phyloP scores from a whole-genome alignment of 2,797 vertebrate genomes.

The Pangasius krempfi region DNA sequence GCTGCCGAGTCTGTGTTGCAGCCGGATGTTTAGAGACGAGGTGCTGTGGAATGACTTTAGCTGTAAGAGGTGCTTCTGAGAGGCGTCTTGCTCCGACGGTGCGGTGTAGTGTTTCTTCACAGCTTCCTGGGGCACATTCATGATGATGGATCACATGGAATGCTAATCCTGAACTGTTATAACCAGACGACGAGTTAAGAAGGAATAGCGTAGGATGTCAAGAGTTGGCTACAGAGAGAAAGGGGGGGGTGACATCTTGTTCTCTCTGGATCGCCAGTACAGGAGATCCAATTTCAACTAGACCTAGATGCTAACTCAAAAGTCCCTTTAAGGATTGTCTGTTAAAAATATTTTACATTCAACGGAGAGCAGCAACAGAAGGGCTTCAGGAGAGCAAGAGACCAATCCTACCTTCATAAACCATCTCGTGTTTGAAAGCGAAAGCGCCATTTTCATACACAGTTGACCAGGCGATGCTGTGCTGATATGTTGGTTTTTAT shows the following conservation, averaged over 20 bases:
- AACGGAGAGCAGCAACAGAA: neutral
- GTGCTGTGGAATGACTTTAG: slow-evolving; percentile 28
- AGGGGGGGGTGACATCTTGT: neutral
- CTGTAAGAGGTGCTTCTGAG: slow-evolving; percentile 3
- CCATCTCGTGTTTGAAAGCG: neutral
- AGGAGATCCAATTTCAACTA: slow-evolving; percentile 6
- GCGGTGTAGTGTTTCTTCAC: slow-evolving; percentile 31
- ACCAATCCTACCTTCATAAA: neutral
- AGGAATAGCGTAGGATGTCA: slow-evolving; percentile 2
- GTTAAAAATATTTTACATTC: neutral
- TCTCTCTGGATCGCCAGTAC: slow-evolving; percentile 9
- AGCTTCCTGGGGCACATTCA: slow-evolving; percentile 8
- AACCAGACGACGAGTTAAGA: neutral
- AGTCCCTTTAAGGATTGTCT: neutral
- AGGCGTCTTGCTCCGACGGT: slow-evolving; percentile 1
- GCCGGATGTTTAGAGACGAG: slow-evolving; percentile 45
- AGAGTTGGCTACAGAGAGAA: neutral
- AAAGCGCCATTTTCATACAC: neutral
- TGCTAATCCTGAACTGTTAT: slow-evolving; percentile 23
- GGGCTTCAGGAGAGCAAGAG: neutral
- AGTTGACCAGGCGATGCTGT: too few relatives aligned
- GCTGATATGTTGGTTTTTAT: neutral
- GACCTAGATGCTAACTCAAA: slow-evolving; percentile 1
- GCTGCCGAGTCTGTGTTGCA: neutral
- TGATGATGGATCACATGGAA: slow-evolving; percentile 40